Percentiles rank a stretch among this genome's conserved stretches.
phyloP scores from a whole-genome alignment of 2,113 vertebrate species.

The Ahaetulla prasina region DNA sequence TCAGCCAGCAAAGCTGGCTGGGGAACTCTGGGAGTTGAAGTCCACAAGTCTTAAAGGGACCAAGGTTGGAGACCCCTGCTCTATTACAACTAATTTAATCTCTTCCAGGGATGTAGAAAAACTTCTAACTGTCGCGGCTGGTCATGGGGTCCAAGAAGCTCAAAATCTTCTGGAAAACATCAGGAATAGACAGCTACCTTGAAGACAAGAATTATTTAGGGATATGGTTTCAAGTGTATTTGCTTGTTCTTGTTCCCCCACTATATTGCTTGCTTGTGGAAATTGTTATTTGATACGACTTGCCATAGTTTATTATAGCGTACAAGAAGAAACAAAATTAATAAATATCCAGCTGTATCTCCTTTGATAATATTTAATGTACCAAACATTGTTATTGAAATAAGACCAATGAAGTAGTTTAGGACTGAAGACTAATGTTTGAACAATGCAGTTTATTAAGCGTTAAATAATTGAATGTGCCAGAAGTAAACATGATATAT shows the following conservation, averaged over 20 bases:
- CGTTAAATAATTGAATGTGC: neutral
- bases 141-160: slow-evolving; percentile 43
- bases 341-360: neutral
- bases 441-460: slow-evolving; percentile 4
- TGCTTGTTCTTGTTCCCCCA: neutral
- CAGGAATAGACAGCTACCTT: slow-evolving; percentile 46
- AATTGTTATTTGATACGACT: neutral
- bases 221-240: accelerated
- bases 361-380: neutral
- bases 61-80: no score
- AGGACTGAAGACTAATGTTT: neutral
- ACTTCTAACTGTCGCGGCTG: slow-evolving; percentile 56
- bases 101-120: slow-evolving; percentile 54
- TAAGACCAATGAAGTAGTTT: neutral
- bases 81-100: neutral
- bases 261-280: neutral
- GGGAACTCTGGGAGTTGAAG: no score
- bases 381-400: neutral
- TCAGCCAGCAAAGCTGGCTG: no score
- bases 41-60: no score
- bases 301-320: neutral
- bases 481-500: slow-evolving; percentile 10
- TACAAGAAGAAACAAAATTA: neutral
- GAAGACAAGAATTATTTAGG: neutral
- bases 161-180: slow-evolving; percentile 56